Evolutionary conservation across 2,113 vertebrate species (phyloP), one percentile per base, ranked within the genome.

Genomic region (Amphiprion ocellaris): DNA sequence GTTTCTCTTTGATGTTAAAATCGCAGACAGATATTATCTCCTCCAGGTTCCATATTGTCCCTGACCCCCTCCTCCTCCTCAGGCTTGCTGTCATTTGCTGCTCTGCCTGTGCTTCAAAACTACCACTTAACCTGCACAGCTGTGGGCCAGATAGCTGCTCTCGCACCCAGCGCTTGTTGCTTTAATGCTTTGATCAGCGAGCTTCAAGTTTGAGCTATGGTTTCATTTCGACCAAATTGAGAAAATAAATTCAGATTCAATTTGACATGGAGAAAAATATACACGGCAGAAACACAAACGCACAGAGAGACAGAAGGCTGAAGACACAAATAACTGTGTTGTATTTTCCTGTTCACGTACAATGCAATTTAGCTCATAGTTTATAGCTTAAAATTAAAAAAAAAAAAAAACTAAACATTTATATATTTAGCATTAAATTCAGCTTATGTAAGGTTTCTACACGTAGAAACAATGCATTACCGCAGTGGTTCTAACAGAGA

Each of bases 181-280:
- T 85, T 65, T 82, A 65, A 82, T 58, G 60, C 55, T 3, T 10
- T 11, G 2, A 54, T 90, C 59, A 74, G 37, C 28, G 73, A 55
- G 37, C 74, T 73, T 53, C 76, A 23, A 47, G 54, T 73, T 81
- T 91, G 87, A 93, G 81, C 63, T 76, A 89, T 89, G 79, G 82
- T 9, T 87, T 89, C 78, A 88, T 82, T 91, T 84, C 16, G 10
- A 44, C 23, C 28, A 16, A 80, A 84, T 24, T 41, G 64, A 79
- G 49, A 73, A 87, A 87, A 84, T 82, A 41, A 62, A 85, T 85
- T 84, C 37, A 26, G 76, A 74, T 83, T 87, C 17, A 76, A 70
- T 82, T 23, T 1, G 5, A 67, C 47, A n/a, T 26, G n/a, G 15
- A 8, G 19, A 15, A 49, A 65, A 83, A 61, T 17, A 59, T 9